Evolutionary conservation across 1,140 invertebrate genomes (phyloP).

Genomic region (Drosophila asahinai): DNA sequence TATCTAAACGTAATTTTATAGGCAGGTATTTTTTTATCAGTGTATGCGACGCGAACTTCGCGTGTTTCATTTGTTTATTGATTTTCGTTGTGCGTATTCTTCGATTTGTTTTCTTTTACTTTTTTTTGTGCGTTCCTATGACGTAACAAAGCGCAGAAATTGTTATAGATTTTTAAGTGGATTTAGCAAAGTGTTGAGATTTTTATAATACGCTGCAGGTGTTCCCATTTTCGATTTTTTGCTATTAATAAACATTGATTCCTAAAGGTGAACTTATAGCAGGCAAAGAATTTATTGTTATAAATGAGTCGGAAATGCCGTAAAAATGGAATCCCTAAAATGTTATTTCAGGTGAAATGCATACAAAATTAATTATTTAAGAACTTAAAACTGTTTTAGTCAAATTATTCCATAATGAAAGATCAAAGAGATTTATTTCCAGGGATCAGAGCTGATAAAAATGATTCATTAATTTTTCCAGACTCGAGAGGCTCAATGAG

Average conservation of each 20-base stretch:
- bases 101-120: slow-evolving; percentile 26
- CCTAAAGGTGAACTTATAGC: slow-evolving; percentile 21
- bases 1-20: background rate
- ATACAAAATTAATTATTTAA: background rate
- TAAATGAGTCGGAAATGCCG: slow-evolving; percentile 25
- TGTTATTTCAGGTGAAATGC: slow-evolving; percentile 27
- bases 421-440: background rate
- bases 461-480: slow-evolving; percentile 3
- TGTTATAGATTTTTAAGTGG: slow-evolving; percentile 51
- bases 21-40: background rate
- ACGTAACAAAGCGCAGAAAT: slow-evolving; percentile 54
- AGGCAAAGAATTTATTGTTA: slow-evolving; percentile 19
- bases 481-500: background rate
- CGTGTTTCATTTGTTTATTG: slow-evolving; percentile 41
- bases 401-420: background rate
- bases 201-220: slow-evolving; percentile 62
- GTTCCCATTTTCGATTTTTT: slow-evolving; percentile 30
- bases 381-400: background rate
- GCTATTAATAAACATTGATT: slow-evolving; percentile 36
- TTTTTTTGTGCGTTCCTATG: slow-evolving; percentile 41
- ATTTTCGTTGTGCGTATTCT: slow-evolving; percentile 31
- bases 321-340: slow-evolving; percentile 13
- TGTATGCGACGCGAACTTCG: slow-evolving; percentile 6
- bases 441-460: background rate
- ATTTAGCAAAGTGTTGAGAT: slow-evolving; percentile 52